Evolutionary conservation across 2,113 vertebrate genomes (phyloP), one percentile per base, ranked within the genome.

Genomic region (Synchiropus splendidus): DNA sequence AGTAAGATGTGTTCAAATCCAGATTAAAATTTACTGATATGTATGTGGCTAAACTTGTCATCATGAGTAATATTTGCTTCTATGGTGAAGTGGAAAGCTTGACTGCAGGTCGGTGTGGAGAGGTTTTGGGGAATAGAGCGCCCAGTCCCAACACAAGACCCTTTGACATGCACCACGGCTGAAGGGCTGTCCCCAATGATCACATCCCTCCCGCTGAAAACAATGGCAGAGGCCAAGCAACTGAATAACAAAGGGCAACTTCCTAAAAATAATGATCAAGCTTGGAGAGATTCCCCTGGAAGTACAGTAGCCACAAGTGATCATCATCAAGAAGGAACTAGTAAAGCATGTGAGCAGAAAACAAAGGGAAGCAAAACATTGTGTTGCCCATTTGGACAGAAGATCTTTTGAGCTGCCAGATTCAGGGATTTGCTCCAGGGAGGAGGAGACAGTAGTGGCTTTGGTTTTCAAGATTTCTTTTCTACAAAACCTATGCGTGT

Each of bases 101-200:
- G 21, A 8, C 21, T 27, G 8, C 21, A 45, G 34, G 34, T 48
- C 48, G 15, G 48, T 31, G 6, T 41, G 50, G 59, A 69, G 35
- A 40, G 65, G 48, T 42, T 45, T 36, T 12, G 16, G 17, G 51
- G 54, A 64, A 54, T 62, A 76, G 64, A 61, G 67, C 58, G 64
- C 61, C 59, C 71, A 27, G 4, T 27, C 4, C 4, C 4, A 27
- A 27, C 21, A 67, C 57, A 54, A 74, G 61, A 51, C 54, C 33
- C 50, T 5, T 45, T 80, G 75, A 82, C 72, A 71, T 62, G 74
- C 72, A 80, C 68, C 31, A 66, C 70, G 71, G 74, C 78, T 78
- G 77, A 81, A 78, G 67, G 75, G 41, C 57, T 77, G 73, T 80
- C 78, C 77, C 72, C 41, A 61, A 62, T 52, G 54, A 79, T 80